These are phyloP conservation scores for Pediacus dermestoides DNA, from an alignment of 2,888 invertebrate genomes.

Conservation along the genomic window DNA sequence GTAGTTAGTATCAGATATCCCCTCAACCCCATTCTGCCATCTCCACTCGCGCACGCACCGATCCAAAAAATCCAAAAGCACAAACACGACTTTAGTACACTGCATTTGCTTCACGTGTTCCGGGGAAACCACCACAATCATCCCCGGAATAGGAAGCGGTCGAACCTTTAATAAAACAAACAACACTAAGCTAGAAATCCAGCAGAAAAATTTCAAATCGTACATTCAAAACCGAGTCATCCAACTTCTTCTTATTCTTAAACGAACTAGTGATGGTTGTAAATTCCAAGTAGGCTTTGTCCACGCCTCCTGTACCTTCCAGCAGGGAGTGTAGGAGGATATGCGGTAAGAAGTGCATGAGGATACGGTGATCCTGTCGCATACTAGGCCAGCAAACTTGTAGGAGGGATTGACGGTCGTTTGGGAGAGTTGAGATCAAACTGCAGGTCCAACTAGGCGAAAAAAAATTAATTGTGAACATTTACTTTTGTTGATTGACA, in stretches of 20 bases:
- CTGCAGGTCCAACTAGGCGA: slow-evolving; percentile 66
- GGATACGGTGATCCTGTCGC: slow-evolving; percentile 66
- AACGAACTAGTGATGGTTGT: slow-evolving; percentile 52
- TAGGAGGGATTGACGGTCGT: slow-evolving; percentile 59
- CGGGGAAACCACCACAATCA: slow-evolving; percentile 22
- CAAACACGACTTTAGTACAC: slow-evolving; percentile 68
- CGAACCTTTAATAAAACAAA: slow-evolving; percentile 26
- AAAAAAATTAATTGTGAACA: slow-evolving; percentile 8
- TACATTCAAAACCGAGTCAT: slow-evolving; percentile 32
- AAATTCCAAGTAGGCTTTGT: slow-evolving; percentile 56
- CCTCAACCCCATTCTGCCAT: slow-evolving; percentile 37
- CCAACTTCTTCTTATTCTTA: slow-evolving; percentile 28
- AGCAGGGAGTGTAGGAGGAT: slow-evolving; percentile 64
- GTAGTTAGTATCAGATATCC: slow-evolving; percentile 37
- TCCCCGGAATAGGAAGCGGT: slow-evolving; percentile 28
- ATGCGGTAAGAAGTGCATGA: slow-evolving; percentile 73
- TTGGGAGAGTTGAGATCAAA: slow-evolving; percentile 61
- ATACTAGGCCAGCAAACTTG: slow-evolving; percentile 72
- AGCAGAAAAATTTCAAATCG: slow-evolving; percentile 11
- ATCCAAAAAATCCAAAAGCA: slow-evolving; percentile 71
- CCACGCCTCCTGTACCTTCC: slow-evolving; percentile 48
- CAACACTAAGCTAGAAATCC: not conserved
- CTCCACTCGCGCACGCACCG: slow-evolving; percentile 69
- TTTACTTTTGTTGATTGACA: slow-evolving; percentile 4
- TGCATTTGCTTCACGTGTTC: slow-evolving; percentile 50